Base-by-base conservation (phyloP, 2,113 vertebrate species). In the Suncus etruscus region DNA sequence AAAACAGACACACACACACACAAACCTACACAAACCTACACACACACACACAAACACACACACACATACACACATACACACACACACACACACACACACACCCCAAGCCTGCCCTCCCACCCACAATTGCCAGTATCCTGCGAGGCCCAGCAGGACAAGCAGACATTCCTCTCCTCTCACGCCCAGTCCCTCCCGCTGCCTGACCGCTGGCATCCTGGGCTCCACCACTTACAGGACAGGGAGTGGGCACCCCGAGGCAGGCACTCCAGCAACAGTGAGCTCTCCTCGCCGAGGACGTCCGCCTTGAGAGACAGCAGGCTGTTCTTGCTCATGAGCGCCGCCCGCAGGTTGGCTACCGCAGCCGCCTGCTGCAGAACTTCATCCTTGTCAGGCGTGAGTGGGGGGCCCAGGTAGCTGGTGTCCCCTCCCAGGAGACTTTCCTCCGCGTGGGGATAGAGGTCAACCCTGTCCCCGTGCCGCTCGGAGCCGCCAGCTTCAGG, bases 311-410 rank as follows among this genome's bases (percentile, higher is more conserved):
- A 99, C 97, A 99, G 97, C 97, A 99, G 96, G 96, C 99, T 99
- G 98, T 99, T 99, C 97, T 99, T 99, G 82, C 99, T 99, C 98
- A 99, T 98, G 95, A 99, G 98, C 0, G 99, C 99, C 0, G 99
- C 99, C 0, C 99, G 98, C 97, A 99, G 98, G 97, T 99, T 99
- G 97, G 99, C 98, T 10, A 99, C 99, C 0, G 99, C 98, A 1
- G 98, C 97, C 29, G 97, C 98, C 97, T 99, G 98, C 65, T 96
- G 97, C 0, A 98, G 96, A 0, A 93, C 97, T 0, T 99, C 99
- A 24, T 99, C 99, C 80, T 98, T 99, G 95, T 99, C 99, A 0
- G 97, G 98, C 0, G 97, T 97, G 58, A 98, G 95, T 4, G 98
- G 96, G 31, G 98, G 96, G 0, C 98, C 97, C 94, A 99, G 96